phyloP scores from a whole-genome alignment of 2,888 invertebrate species.

The Pseudococcus jackbeardsleyi region DNA sequence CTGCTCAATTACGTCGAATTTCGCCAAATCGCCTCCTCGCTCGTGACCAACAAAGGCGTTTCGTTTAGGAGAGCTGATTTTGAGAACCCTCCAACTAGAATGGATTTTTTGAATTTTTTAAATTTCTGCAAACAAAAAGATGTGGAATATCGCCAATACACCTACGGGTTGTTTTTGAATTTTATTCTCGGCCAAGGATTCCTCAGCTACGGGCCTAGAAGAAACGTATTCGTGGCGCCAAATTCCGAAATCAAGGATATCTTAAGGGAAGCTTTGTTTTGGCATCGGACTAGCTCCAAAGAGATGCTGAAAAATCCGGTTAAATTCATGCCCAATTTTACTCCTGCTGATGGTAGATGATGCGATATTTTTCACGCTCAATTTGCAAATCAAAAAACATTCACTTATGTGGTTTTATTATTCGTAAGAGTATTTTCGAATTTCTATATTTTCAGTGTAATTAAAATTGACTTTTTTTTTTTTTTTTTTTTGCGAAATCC shows the following conservation, averaged over 20 bases:
- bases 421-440: too few species aligned
- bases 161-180: background rate
- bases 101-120: constrained; percentile 16
- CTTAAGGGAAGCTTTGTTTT: background rate
- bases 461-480: too few species aligned
- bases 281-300: background rate
- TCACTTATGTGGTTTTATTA: too few species aligned
- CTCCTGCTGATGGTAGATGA: too few species aligned
- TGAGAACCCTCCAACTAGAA: background rate
- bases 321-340: too few species aligned
- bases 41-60: background rate
- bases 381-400: too few species aligned
- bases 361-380: too few species aligned
- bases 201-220: background rate
- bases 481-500: too few species aligned
- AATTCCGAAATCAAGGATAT: background rate
- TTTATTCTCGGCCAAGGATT: background rate
- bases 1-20: background rate
- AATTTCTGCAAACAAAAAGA: background rate
- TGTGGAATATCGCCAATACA: background rate
- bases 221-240: background rate
- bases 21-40: background rate
- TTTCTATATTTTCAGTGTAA: too few species aligned
- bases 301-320: background rate
- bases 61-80: background rate